phyloP scores from a whole-genome alignment of 2,888 invertebrate species.

The Apodemia duryi region DNA sequence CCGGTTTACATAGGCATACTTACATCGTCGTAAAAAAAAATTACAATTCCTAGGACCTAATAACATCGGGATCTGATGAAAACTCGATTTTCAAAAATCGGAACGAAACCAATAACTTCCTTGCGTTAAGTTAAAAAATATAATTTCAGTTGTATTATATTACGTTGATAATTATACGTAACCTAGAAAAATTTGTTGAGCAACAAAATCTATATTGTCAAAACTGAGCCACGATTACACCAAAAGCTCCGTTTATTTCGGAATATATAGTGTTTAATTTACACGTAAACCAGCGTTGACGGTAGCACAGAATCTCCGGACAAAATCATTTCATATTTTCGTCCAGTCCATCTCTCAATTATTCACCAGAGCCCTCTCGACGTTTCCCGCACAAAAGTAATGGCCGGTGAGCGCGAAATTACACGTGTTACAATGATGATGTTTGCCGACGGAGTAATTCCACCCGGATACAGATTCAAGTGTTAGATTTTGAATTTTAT shows the following conservation, averaged over 20 bases:
- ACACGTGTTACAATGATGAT: slow-evolving; percentile 73
- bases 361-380: slow-evolving; percentile 53
- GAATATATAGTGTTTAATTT: not conserved
- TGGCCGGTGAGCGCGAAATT: slow-evolving; percentile 67
- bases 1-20: too few relatives aligned
- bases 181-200: too few relatives aligned
- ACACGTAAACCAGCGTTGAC: not conserved
- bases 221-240: not conserved
- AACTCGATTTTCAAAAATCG: too few relatives aligned
- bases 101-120: too few relatives aligned
- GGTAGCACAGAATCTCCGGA: not conserved
- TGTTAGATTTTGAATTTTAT: slow-evolving; percentile 59
- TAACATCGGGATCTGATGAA: too few relatives aligned
- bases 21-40: too few relatives aligned
- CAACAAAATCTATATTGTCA: not conserved
- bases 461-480: slow-evolving; percentile 50
- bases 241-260: not conserved
- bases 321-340: slow-evolving; percentile 70
- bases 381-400: slow-evolving; percentile 48
- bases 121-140: too few relatives aligned
- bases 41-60: too few relatives aligned
- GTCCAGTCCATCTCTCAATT: slow-evolving; percentile 67
- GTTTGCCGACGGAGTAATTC: slow-evolving; percentile 53
- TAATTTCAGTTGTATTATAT: too few relatives aligned
- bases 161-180: too few relatives aligned